phyloP scores from a whole-genome alignment of 2,113 vertebrate species.

The Dipodomys stephensi region DNA sequence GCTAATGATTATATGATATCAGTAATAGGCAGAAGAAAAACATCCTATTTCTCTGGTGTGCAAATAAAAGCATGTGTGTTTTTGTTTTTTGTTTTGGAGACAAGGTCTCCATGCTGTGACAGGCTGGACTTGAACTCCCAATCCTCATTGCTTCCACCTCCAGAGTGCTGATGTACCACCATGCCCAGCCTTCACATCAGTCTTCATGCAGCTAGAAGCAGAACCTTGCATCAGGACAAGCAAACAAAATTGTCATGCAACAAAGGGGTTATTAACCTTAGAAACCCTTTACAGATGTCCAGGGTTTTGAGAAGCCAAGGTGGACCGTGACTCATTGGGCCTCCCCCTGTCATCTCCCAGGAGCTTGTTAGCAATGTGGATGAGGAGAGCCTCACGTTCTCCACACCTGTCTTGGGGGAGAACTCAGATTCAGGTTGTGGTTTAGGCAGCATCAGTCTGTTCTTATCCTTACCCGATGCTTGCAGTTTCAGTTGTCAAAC shows the following conservation, averaged over 20 bases:
- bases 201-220: neutral
- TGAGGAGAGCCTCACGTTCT: neutral
- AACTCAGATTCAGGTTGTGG: neutral
- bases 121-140: too few species aligned
- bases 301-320: neutral
- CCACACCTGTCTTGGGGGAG: neutral
- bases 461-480: neutral
- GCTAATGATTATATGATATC: neutral
- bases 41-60: neutral
- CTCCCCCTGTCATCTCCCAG: fast-evolving
- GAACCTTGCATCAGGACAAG: neutral
- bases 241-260: neutral
- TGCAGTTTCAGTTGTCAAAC: neutral
- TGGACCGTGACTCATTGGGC: too few species aligned
- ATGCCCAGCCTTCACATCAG: neutral
- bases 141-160: neutral
- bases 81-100: neutral
- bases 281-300: neutral
- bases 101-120: neutral
- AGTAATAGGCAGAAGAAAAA: neutral
- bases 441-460: neutral
- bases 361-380: neutral
- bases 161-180: neutral
- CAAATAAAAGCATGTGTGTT: neutral
- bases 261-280: neutral